Evolutionary conservation across 2,113 vertebrate genomes (phyloP), one percentile per base, ranked within the genome.

Genomic region (Seriola dumerili): DNA sequence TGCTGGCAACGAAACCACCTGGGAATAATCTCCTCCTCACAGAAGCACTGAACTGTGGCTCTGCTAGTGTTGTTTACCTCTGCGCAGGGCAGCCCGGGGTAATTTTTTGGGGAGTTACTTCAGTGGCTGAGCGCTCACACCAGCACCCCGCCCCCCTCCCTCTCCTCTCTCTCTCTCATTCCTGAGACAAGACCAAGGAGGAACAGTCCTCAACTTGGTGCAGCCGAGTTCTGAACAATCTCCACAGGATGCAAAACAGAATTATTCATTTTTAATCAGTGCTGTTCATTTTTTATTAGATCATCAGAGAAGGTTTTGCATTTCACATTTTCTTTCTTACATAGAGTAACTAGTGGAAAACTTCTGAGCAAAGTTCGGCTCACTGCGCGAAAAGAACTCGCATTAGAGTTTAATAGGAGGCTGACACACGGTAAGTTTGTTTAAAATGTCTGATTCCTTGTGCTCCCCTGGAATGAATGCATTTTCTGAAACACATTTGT

Each of bases 401-500:
- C 16, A 13, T 21, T 23, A 59, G 38, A 74, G 71, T 79, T 68
- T 68, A 4, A 29, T 10, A 52, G 50, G 64, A 77, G 46, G 65
- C n/a, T 65, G 40, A 72, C 4, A 40, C 16, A 57, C 78, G 91
- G 91, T 92, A 84, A 89, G 91, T 86, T 75, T 2, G 58, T 65
- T 64, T 75, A 0, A 48, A 29, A 38, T 1, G n/a, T 64, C 6
- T 44, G 4, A 0, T 21, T 14, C 4, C 34, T 29, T 29, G 5
- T 52, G 42, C 52, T 36, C 32, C 4, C 40, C 8, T 62, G 21
- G 32, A 38, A 38, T 68, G 0, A 76, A 66, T 55, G 29, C 19
- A 12, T 64, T 57, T 70, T 2, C 13, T n/a, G 8, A 5, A 25
- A 63, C 17, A 3, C 8, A 44, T 9, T 11, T 16, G 1, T 10